Evolutionary conservation across 2,888 invertebrate genomes (phyloP), one percentile per base, ranked within the genome.

Genomic region (Dicyrtomina minuta): DNA sequence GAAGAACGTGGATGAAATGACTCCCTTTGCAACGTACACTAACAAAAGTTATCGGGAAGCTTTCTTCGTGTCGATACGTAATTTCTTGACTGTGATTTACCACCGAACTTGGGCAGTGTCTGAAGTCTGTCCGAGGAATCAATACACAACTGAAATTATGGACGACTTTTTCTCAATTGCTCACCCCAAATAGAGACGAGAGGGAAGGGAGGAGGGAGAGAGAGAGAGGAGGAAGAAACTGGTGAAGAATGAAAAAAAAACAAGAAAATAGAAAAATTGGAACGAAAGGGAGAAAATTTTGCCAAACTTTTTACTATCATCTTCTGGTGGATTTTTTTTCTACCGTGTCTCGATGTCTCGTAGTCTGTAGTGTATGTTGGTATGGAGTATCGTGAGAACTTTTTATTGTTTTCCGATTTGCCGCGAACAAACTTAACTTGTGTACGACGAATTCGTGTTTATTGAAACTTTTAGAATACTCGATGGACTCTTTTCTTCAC

Each of bases 131-230:
- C 78, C 76, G 2, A 78, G 77, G 66, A 78, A 78, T 71, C 77
- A 77, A 22, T 78, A 78, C 70, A 75, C 78, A 12, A 75, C 77
- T 1, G 78, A 78, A 71, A 77, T 78, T 66, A 78, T 78, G 78
- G 78, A 78, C 46, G 78, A 78, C 60, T 78, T 78, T 58, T 77
- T 76, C 70, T 77, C 77, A 39, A 77, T 78, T 66, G 77, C 78
- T 68, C 77, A 78, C 49, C 78, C 77, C 10, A 76, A 77, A 73
- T 77, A 70, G 72, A 69, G 8, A 33, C 41, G 39, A 61, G n/a
- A 22, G 27, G 17, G 6, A 24, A 27, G 20, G 33, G 20, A 58
- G 43, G 22, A 24, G 24, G 20, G 53, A 53, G 53, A 17, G 39
- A 33, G 33, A n/a, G 17, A 60, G 20, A 49, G 17, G 49, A 24